Base-by-base conservation (phyloP, 2,888 invertebrate species). In the Cordilura impudica region DNA sequence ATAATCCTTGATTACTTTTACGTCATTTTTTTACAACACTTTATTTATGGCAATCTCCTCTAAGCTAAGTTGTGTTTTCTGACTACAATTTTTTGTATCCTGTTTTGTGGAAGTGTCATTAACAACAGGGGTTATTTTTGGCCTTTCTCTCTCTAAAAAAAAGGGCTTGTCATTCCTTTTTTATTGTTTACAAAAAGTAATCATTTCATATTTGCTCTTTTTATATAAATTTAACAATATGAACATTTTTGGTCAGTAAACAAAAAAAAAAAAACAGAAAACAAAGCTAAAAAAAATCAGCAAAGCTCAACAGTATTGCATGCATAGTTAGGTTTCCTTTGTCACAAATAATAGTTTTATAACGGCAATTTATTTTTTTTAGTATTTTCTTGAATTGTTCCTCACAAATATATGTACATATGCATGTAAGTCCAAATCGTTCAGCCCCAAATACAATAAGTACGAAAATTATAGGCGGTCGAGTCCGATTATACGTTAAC, bases 1-100 rank as follows among this genome's bases (percentile, higher is more conserved):
- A 58, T 45, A 49, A 26, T 61, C 8, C 53, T 43, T 65, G 54
- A 54, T 70, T 74, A 72, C 53, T 63, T 72, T 82, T 21, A 45
- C 81, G 81, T 85, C 82, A 84, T 85, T 86, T 85, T 85, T 83
- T 54, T 51, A 26, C 8, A 14, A 4, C 60, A 18, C 51, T 18
- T 51, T 39, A 70, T 61, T 70, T 61, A 61, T 53, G 43, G 29
- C 29, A 14, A 39, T 60, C 23, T 10, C 4, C 39, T 29, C 12
- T 26, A 70, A 51, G 10, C 23, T n/a, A 2, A 45, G 21, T 7
- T 1, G 14, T 26, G 6, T 47, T 4, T 31, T 2, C 18, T 19
- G n/a, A 3, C 8, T 10, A 10, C 4, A 45, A 10, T 61, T 47
- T 53, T 26, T 19, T 51, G 12, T 51, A 54, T 45, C 45, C 58